Evolutionary conservation across 2,113 vertebrate genomes (phyloP).

Genomic region (Trematocara variabile): DNA sequence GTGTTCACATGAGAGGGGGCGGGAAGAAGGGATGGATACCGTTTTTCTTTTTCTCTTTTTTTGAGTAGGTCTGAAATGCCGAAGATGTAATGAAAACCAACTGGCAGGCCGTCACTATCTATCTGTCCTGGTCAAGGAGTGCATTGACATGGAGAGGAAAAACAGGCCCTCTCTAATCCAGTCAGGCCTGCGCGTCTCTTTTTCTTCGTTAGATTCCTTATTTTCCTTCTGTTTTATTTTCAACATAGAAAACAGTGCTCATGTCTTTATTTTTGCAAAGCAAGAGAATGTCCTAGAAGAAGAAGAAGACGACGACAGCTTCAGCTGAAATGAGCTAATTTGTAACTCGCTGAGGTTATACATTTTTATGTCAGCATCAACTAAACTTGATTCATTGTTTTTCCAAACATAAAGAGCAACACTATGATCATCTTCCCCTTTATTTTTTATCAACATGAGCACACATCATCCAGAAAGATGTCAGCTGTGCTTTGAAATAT

Average conservation of each 20-base stretch:
- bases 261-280: not conserved
- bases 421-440: not conserved
- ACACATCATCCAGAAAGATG: not conserved
- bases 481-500: not conserved
- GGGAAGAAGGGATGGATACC: conserved; percentile 10
- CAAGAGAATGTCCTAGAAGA: not conserved
- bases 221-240: conserved; percentile 30
- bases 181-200: conserved; percentile 29
- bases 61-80: conserved; percentile 41
- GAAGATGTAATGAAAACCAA: conserved; percentile 76
- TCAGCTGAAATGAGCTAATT: not conserved
- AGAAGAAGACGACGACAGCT: not conserved
- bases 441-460: not conserved
- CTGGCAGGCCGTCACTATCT: conserved; percentile 75
- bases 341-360: not conserved
- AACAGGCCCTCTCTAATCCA: conserved; percentile 61
- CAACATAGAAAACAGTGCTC: conserved; percentile 29
- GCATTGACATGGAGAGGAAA: conserved; percentile 59
- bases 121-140: conserved; percentile 55
- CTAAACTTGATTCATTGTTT: not conserved
- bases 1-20: conserved; percentile 25
- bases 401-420: not conserved
- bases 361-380: not conserved
- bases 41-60: not conserved
- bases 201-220: not conserved